A percentile compares a stretch with the other conserved stretches of the same genome.
Conservation (phyloP, 2,888 invertebrate genomes). For the Tiliacea citrago region DNA sequence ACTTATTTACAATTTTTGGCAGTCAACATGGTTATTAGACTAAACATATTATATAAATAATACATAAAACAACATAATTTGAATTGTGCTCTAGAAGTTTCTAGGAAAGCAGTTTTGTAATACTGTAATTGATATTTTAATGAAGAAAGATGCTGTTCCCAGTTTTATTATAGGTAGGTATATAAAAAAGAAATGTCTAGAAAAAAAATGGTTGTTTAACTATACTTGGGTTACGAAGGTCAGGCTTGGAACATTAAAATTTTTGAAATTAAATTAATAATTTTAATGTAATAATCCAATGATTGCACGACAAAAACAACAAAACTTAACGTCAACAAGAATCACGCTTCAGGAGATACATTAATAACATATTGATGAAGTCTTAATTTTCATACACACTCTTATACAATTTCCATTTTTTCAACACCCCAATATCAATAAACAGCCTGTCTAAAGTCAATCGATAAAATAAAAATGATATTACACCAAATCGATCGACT, state of each 20-base stretch:
- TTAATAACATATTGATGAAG: not conserved
- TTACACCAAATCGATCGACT: not conserved
- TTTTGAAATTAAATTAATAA: too few relatives aligned
- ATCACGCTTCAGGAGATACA: not conserved
- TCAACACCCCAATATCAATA: not conserved
- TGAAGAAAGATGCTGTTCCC: not conserved
- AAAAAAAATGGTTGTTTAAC: too few relatives aligned
- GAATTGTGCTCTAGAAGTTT: not conserved
- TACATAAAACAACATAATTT: constrained; percentile 1
- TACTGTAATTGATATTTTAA: constrained; percentile 16
- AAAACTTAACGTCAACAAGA: constrained; percentile 8
- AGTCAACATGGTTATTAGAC: constrained; percentile 43
- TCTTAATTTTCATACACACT: not conserved
- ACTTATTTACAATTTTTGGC: constrained; percentile 64
- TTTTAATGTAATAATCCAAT: not conserved
- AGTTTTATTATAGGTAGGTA: not conserved
- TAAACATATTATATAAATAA: constrained; percentile 11
- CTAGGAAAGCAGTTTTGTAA: not conserved
- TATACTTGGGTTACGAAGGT: not conserved
- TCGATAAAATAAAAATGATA: not conserved
- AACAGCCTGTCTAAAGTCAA: not conserved
- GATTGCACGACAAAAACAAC: not conserved
- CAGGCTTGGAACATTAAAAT: not conserved
- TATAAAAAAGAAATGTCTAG: too few relatives aligned
- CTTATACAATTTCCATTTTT: not conserved